phyloP scores from a whole-genome alignment of 2,113 vertebrate species.

The Cheilinus undulatus region DNA sequence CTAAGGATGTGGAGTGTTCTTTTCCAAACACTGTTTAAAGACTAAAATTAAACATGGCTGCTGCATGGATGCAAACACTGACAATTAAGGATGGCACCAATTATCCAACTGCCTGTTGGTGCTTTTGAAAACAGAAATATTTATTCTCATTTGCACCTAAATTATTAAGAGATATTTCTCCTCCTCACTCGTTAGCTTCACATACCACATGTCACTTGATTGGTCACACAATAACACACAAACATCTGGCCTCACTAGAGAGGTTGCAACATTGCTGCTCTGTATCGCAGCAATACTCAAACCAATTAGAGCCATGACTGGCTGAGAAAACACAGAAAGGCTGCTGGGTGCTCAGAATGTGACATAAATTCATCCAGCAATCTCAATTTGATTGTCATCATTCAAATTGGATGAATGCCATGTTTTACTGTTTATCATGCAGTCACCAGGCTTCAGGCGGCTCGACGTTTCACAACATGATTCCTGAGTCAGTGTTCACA shows the following conservation, averaged over 20 bases:
- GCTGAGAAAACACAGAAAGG: slow-evolving; percentile 10
- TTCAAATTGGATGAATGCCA: slow-evolving; percentile 38
- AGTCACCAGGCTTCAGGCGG: neutral
- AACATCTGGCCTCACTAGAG: slow-evolving; percentile 42
- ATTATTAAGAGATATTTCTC: too few relatives aligned
- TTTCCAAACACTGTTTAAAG: neutral
- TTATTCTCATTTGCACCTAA: too few relatives aligned
- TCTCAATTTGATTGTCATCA: slow-evolving; percentile 40
- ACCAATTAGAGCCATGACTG: slow-evolving; percentile 56
- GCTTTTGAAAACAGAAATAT: neutral
- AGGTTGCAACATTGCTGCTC: slow-evolving; percentile 17
- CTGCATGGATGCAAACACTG: slow-evolving; percentile 15
- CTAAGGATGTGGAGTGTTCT: slow-evolving; percentile 1
- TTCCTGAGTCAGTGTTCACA: neutral
- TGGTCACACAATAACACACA: slow-evolving; percentile 14
- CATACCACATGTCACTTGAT: neutral
- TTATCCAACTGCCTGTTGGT: slow-evolving; percentile 20
- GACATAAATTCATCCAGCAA: slow-evolving; percentile 40
- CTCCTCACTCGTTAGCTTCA: too few relatives aligned
- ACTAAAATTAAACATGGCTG: slow-evolving; percentile 31
- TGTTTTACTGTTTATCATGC: slow-evolving; percentile 41
- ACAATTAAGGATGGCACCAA: slow-evolving; percentile 30
- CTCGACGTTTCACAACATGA: neutral
- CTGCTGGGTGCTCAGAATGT: slow-evolving; percentile 36
- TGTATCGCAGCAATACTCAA: slow-evolving; percentile 27